phyloP scores from a whole-genome alignment of 2,888 invertebrate species.

The Philonicus albiceps region DNA sequence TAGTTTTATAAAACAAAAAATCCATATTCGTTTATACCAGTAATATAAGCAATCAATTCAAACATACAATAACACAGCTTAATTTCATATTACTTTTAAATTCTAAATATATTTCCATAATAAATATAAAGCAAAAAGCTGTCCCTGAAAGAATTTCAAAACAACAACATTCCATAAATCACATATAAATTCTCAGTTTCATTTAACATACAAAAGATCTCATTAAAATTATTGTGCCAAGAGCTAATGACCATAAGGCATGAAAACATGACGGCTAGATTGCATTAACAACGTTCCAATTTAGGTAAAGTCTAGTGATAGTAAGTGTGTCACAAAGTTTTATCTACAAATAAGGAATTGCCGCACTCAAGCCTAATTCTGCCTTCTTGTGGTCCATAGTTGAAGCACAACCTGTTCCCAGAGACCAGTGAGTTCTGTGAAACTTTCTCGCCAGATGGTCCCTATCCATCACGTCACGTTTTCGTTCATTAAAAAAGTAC shows the following conservation, averaged over 20 bases:
- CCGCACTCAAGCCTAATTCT: conserved; percentile 1
- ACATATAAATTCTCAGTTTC: neutral
- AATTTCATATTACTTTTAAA: neutral
- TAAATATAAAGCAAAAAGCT: neutral
- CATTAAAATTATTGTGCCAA: conserved; percentile 9
- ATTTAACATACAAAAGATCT: neutral
- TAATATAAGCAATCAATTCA: no score
- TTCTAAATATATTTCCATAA: neutral
- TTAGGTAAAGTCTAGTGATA: conserved; percentile 50
- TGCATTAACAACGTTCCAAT: conserved; percentile 49
- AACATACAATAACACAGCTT: no score
- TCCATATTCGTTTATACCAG: no score
- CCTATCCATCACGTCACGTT: neutral
- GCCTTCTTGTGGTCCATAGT: neutral
- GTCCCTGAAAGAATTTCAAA: neutral
- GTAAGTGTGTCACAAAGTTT: conserved; percentile 50
- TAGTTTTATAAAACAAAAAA: no score
- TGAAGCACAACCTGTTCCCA: conserved; percentile 21
- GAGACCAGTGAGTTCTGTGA: conserved; percentile 14
- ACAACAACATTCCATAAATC: neutral
- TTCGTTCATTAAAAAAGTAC: neutral
- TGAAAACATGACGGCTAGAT: conserved; percentile 36
- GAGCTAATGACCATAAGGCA: neutral
- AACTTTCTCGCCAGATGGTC: conserved; percentile 37
- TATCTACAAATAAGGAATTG: conserved; percentile 19